Conservation (phyloP, 2,113 vertebrate species). For the Peromyscus polionotus region DNA sequence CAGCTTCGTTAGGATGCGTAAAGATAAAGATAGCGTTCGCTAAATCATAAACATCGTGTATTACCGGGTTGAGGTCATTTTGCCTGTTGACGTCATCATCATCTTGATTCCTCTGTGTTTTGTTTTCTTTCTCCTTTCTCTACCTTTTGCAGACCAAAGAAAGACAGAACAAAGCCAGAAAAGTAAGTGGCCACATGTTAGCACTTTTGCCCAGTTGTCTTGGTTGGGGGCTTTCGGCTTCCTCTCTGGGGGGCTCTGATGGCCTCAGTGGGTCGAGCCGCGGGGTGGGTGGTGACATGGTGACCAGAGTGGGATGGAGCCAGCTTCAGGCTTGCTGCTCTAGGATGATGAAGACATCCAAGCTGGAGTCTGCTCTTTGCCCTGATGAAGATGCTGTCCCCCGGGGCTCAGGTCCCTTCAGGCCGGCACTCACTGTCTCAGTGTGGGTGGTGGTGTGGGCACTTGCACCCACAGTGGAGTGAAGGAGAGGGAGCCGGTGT, state of each 20-base stretch:
- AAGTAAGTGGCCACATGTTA: slow-evolving; percentile 92
- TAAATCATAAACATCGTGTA: fast-evolving
- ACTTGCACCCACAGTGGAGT: neutral
- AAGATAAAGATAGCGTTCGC: neutral
- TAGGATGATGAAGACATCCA: slow-evolving; percentile 40
- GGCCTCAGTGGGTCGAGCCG: neutral
- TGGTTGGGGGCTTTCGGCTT: slow-evolving; percentile 77
- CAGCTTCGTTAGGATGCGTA: neutral
- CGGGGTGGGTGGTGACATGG: neutral
- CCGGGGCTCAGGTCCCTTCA: neutral
- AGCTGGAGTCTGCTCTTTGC: slow-evolving; percentile 35
- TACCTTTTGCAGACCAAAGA: slow-evolving; percentile 93
- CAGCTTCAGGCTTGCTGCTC: neutral
- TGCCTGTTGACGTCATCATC: neutral
- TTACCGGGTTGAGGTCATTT: neutral
- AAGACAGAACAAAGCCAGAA: slow-evolving; percentile 95
- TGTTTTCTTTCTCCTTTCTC: slow-evolving; percentile 83
- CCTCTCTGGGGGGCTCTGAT: slow-evolving; percentile 65
- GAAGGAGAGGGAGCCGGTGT: neutral
- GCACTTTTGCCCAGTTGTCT: slow-evolving; percentile 62
- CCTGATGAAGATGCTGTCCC: slow-evolving; percentile 69
- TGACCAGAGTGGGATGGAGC: neutral
- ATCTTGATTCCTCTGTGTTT: slow-evolving; percentile 70
- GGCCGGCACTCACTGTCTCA: neutral
- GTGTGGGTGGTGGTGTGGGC: neutral